Evolutionary conservation across 2,113 vertebrate species (phyloP).

Genomic region (Lagopus leucura): DNA sequence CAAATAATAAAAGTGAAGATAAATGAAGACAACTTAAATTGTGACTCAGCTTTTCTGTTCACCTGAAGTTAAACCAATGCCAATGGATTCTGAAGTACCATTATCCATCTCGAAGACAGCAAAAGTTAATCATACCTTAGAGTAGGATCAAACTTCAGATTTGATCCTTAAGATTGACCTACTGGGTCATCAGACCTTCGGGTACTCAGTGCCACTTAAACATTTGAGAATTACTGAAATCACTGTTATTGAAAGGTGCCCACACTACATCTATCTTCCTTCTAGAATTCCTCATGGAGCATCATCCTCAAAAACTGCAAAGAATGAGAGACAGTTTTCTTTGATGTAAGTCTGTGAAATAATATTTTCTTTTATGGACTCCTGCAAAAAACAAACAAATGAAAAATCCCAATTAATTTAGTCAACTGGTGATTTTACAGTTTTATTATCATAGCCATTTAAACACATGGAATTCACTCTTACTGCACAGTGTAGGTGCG

Average conservation of each 20-base stretch:
- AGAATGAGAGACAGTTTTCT: background rate
- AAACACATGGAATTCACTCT: background rate
- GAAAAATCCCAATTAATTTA: background rate
- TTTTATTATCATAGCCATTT: background rate
- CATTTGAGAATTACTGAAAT: background rate
- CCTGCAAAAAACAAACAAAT: background rate
- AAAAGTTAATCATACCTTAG: background rate
- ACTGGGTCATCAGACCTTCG: background rate
- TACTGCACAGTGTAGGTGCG: background rate
- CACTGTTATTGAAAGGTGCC: background rate
- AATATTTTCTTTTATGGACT: background rate
- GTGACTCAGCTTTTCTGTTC: background rate
- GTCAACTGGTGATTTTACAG: background rate
- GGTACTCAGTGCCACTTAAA: background rate
- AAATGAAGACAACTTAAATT: background rate
- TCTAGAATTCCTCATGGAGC: background rate
- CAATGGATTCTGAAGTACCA: background rate
- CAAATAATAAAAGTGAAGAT: background rate
- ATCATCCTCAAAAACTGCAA: background rate
- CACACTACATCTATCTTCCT: background rate
- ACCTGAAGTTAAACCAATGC: background rate
- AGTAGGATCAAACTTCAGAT: background rate
- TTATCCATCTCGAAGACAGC: background rate
- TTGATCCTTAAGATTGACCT: background rate
- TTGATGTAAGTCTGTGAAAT: background rate